Evolutionary conservation across 37 sponge, comb jelly and placozoan genomes (phyloP).

Genomic region (Dysidea cf. avara): DNA sequence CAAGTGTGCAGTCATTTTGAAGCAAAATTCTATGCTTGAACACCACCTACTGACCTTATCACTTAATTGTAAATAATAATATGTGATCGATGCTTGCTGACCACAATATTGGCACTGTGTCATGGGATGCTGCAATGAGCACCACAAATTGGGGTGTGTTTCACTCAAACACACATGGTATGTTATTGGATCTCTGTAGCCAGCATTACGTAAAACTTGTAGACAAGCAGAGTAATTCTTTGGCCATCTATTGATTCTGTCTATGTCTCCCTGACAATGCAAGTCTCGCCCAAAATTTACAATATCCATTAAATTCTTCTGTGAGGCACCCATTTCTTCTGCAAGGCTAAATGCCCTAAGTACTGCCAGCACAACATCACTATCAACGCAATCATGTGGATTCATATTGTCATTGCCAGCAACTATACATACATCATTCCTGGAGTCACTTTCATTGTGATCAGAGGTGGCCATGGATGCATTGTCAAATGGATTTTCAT

Average conservation of each 20-base stretch:
- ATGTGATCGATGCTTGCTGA: neutral
- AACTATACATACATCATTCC: no score
- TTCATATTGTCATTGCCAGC: no score
- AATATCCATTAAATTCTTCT: slow-evolving; percentile 6
- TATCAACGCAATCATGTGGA: no score
- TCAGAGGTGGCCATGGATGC: no score
- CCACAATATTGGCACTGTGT: neutral
- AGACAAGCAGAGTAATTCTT: neutral
- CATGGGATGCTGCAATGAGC: neutral
- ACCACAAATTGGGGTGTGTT: slow-evolving; percentile 1
- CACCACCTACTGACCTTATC: neutral
- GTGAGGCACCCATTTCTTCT: slow-evolving; percentile 11
- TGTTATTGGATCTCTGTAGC: neutral
- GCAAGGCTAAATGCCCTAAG: neutral
- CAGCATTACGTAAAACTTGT: neutral
- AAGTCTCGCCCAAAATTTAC: slow-evolving; percentile 6
- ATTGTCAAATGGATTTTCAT: no score
- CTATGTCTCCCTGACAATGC: slow-evolving; percentile 14
- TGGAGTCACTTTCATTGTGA: no score
- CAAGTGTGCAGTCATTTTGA: slow-evolving; percentile 28
- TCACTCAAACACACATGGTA: slow-evolving; percentile 3
- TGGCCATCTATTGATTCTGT: slow-evolving; percentile 4
- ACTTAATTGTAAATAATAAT: neutral
- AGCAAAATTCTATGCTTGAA: neutral
- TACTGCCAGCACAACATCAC: slow-evolving; percentile 13